Conservation (phyloP, 2,888 invertebrate species). For the Carcina quercana region DNA sequence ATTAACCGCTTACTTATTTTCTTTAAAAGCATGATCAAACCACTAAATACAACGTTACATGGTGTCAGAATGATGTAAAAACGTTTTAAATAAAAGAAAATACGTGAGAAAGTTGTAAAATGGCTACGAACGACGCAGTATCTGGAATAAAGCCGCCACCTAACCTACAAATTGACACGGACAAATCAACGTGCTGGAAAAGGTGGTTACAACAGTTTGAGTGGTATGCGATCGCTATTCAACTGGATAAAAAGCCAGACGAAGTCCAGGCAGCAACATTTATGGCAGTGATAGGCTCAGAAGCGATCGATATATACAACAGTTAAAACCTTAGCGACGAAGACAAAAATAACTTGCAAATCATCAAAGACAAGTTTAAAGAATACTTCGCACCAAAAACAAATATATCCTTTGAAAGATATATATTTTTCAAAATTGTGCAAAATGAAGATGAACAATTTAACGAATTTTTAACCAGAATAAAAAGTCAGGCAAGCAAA, state of each 20-base stretch:
- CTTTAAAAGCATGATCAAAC: too few relatives aligned
- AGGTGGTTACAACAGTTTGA: slow-evolving; percentile 6
- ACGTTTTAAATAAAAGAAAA: neutral
- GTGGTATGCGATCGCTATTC: slow-evolving; percentile 6
- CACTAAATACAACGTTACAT: too few relatives aligned
- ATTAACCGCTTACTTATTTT: too few relatives aligned
- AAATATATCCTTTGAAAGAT: slow-evolving; percentile 7
- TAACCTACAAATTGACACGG: neutral
- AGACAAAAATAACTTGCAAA: too few relatives aligned
- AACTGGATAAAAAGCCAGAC: slow-evolving; percentile 3
- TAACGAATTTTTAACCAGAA: slow-evolving; percentile 12
- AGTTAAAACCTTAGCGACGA: too few relatives aligned
- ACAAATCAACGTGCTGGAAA: slow-evolving; percentile 2
- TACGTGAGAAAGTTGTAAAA: neutral
- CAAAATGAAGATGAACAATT: slow-evolving; percentile 11
- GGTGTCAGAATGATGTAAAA: too few relatives aligned
- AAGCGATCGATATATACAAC: too few relatives aligned
- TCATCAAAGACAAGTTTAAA: too few relatives aligned
- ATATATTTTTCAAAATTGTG: slow-evolving; percentile 15
- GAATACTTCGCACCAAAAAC: too few relatives aligned
- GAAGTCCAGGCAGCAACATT: slow-evolving; percentile 7
- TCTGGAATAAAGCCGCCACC: slow-evolving; percentile 4
- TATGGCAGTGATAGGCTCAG: slow-evolving; percentile 5
- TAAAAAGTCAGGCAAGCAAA: slow-evolving; percentile 17
- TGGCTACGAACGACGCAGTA: neutral